Evolutionary conservation across 2,888 invertebrate species (phyloP), one percentile per base, ranked within the genome.

Genomic region (Calliopum simillimum): DNA sequence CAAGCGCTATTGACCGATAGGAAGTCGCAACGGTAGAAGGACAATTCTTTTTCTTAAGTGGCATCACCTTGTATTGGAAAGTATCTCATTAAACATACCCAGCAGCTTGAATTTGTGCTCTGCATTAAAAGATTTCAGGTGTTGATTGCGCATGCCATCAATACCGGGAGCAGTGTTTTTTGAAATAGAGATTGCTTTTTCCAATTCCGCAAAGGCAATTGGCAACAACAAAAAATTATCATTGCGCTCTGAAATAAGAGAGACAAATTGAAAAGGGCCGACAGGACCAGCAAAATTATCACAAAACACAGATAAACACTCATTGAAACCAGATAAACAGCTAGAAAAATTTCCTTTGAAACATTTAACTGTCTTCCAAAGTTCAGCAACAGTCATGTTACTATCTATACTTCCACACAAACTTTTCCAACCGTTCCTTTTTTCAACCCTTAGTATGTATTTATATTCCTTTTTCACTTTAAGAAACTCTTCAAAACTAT

Each of bases 351-450:
- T 49, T 11, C 64, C 64, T 12, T 51, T 64, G 53, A 64, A 64
- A 3, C 53, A 51, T 41, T 46, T 66, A 1, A 66, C 21, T 5
- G 41, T 19, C 2, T 23, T 69, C 64, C 58, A n/a, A 3, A 69
- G 69, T 33, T 16, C 74, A 70, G 25, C 69, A 19, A 13, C 68
- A 51, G 63, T 53, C 19, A 53, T 8, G 14, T 53, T 53, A 19
- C 33, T n/a, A 43, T 16, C 67, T 53, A 70, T 65, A 2, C 12
- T 21, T 14, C 53, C 43, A 5, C 68, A 59, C 0, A 59, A 49
- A 2, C 21, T 51, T 14, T 49, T 68, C 68, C 68, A 68, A 0
- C 59, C 68, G 13, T 23, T 44, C 13, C 47, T 1, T n/a, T 67
- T 58, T 33, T 67, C 59, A 2, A 12, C 3, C 25, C n/a, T 58